Conservation (phyloP, 1,140 invertebrate species). For the Ladona fulva region DNA sequence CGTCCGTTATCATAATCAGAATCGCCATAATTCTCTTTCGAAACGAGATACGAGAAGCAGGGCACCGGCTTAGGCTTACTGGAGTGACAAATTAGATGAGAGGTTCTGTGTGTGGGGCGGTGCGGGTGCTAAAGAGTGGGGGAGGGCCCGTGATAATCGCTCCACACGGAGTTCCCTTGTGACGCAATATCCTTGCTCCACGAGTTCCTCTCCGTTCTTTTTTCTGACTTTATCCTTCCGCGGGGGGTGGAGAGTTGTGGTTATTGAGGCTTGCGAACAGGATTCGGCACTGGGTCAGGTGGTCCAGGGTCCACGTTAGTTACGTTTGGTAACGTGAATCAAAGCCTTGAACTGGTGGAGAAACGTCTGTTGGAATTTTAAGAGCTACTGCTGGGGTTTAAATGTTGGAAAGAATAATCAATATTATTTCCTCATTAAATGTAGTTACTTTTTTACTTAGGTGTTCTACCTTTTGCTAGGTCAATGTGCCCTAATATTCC, state of each 20-base stretch:
- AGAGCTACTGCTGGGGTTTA: no score
- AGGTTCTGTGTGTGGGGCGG: background rate
- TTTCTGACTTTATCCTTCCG: background rate
- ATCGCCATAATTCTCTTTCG: conserved; percentile 2
- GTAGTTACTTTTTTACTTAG: no score
- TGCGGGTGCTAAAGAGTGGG: background rate
- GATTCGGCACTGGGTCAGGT: background rate
- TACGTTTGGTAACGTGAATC: no score
- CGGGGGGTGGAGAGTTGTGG: background rate
- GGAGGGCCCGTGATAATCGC: background rate
- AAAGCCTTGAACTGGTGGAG: no score
- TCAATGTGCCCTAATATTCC: no score
- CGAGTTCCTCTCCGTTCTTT: no score
- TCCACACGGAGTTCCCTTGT: background rate
- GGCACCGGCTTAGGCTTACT: background rate
- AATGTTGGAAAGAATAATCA: no score
- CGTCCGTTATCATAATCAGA: conserved; percentile 1
- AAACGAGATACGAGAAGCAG: background rate
- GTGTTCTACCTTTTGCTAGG: no score
- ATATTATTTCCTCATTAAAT: no score
- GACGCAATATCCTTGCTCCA: no score
- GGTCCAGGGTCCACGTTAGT: background rate
- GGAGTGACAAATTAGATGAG: conserved; percentile 9
- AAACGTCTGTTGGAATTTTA: no score
- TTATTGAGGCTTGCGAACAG: background rate